Percentiles rank a stretch among this genome's conserved stretches.
Conservation (phyloP, 2,113 vertebrate genomes). For the Pseudopodoces humilis region DNA sequence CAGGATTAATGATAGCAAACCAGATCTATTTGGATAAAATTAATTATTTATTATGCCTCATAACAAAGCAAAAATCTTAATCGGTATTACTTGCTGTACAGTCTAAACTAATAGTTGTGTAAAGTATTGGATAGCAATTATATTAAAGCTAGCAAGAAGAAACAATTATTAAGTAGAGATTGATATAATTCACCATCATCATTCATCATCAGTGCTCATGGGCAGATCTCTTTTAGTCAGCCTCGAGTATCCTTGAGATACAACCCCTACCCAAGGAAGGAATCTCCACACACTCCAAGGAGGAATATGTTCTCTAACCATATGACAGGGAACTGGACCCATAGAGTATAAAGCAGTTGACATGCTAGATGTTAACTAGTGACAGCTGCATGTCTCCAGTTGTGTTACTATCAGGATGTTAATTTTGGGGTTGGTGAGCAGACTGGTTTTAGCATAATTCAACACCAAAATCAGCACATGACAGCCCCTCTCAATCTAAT, state of each 20-base stretch:
- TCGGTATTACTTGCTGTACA: not conserved
- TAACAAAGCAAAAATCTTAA: not conserved
- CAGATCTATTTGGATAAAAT: not conserved
- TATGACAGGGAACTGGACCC: not conserved
- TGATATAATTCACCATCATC: not conserved
- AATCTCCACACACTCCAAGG: not conserved
- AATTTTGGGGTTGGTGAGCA: not conserved
- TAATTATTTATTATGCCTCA: not conserved
- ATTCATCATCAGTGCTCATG: not conserved
- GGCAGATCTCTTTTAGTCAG: not conserved
- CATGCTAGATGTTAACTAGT: too few species aligned
- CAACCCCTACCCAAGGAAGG: not conserved
- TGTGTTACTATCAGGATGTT: not conserved
- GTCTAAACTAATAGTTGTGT: not conserved
- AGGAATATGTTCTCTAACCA: not conserved
- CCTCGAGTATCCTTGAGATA: not conserved
- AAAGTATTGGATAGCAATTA: not conserved
- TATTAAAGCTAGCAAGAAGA: not conserved
- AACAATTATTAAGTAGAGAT: not conserved
- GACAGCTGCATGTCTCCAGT: rapidly evolving
- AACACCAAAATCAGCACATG: not conserved
- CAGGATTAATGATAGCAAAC: not conserved
- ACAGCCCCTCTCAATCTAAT: rapidly evolving
- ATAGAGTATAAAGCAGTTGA: not conserved
- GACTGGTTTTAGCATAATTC: not conserved